These are phyloP conservation scores for Dryocosmus kuriphilus DNA, from an alignment of 2,888 invertebrate species.

Conservation along the genomic window DNA sequence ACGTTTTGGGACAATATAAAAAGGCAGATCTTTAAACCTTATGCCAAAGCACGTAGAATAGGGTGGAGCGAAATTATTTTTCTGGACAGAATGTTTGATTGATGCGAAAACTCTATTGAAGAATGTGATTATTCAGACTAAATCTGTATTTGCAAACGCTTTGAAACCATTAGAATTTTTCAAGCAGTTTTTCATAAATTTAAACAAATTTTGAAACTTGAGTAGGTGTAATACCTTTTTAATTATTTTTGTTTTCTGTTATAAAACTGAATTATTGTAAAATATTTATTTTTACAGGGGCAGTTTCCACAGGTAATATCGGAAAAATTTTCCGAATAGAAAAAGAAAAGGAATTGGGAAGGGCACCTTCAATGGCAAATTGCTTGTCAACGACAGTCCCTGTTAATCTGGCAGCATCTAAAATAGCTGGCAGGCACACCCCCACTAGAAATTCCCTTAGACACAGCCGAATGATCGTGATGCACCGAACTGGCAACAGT, in stretches of 20 bases:
- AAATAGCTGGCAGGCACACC: slow-evolving; percentile 83
- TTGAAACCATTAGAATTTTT: no score
- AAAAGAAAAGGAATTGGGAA: slow-evolving; percentile 67
- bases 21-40: neutral
- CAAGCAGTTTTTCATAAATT: no score
- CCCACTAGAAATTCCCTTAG: slow-evolving; percentile 85
- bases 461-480: slow-evolving; percentile 85
- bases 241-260: no score
- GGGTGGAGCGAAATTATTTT: neutral
- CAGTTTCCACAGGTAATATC: slow-evolving; percentile 70
- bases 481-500: slow-evolving; percentile 81
- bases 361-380: slow-evolving; percentile 79
- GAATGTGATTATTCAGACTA: no score
- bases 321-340: slow-evolving; percentile 64
- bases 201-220: no score
- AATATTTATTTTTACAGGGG: slow-evolving; percentile 59
- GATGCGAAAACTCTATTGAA: no score
- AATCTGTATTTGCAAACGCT: no score
- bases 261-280: neutral
- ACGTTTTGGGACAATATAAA: slow-evolving; percentile 10
- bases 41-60: neutral
- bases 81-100: no score
- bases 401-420: slow-evolving; percentile 82
- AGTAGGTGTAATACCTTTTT: no score
- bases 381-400: slow-evolving; percentile 83